Evolutionary conservation across 37 sponge, comb jelly and placozoan genomes (phyloP), one percentile per base, ranked within the genome.

Genomic region (Ianthella basta): DNA sequence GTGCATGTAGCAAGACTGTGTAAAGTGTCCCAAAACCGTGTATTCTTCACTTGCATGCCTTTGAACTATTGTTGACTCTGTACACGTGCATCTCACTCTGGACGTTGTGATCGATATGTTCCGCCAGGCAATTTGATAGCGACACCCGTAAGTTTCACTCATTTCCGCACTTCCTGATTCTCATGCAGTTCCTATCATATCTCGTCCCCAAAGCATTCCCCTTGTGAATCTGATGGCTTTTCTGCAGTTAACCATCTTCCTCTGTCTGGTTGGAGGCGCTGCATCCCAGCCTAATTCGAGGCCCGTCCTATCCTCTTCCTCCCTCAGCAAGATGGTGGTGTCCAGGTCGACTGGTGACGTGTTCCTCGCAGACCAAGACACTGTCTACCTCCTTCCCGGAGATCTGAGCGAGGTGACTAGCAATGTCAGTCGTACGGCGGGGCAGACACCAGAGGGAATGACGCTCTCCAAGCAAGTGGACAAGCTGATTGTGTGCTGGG

Each of bases 371-470:
- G 78, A 75, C 54, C 50, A 75, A 32, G 40, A 75, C 54, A 53
- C 78, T 24, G 78, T 75, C 78, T 75, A 75, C 53, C 44, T 75
- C 24, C 54, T 75, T 24, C n/a, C 32, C 16, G 78, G 54, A 75
- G 78, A 75, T 24, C 37, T 75, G 54, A 53, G 25, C 40, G 54
- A 40, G n/a, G 54, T 75, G 53, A 75, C 25, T 1, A 38, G 21
- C 50, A 53, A 13, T n/a, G 54, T 23, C 54, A 44, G 50, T 44
- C n/a, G 54, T 40, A 75, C 37, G 41, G 54, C 32, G 40, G 54
- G 53, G 24, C 44, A 40, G 78, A 36, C 78, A 16, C 78, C 78
- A 21, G 54, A 50, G 40, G 78, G 78, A 75, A 75, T 75, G 78
- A 50, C 54, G n/a, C 20, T 41, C 25, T 36, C 78, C 21, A 23